phyloP scores from a whole-genome alignment of 2,113 vertebrate genomes.

The Pelodiscus sinensis region DNA sequence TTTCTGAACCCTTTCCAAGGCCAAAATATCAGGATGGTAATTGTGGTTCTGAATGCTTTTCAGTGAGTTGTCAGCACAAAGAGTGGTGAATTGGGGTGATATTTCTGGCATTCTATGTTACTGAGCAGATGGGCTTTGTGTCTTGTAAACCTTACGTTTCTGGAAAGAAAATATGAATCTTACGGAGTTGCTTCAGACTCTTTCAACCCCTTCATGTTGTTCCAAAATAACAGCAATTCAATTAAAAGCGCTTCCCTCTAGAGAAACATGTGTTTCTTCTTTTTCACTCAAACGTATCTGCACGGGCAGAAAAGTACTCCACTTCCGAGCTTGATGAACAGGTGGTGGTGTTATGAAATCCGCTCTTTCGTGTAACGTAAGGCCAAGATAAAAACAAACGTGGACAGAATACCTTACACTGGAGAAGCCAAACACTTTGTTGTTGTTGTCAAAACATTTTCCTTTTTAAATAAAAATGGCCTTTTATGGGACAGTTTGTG shows the following conservation, averaged over 20 bases:
- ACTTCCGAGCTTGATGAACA: background rate
- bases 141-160: background rate
- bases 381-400: background rate
- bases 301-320: fast-evolving
- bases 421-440: background rate
- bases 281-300: background rate
- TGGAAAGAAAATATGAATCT: background rate
- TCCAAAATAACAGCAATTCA: background rate
- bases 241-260: background rate
- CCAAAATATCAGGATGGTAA: too few relatives aligned
- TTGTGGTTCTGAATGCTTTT: too few relatives aligned
- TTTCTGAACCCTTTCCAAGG: too few relatives aligned
- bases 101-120: background rate
- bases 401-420: background rate
- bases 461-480: background rate
- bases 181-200: background rate
- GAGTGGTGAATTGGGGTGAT: background rate
- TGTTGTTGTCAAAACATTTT: background rate
- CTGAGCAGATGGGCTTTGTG: background rate
- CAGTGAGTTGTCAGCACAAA: background rate
- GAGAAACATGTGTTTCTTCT: fast-evolving
- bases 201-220: fast-evolving
- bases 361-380: background rate
- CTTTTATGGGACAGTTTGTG: background rate
- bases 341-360: background rate